phyloP scores from a whole-genome alignment of 2,113 vertebrate species.

The Hippocampus mohnikei region DNA sequence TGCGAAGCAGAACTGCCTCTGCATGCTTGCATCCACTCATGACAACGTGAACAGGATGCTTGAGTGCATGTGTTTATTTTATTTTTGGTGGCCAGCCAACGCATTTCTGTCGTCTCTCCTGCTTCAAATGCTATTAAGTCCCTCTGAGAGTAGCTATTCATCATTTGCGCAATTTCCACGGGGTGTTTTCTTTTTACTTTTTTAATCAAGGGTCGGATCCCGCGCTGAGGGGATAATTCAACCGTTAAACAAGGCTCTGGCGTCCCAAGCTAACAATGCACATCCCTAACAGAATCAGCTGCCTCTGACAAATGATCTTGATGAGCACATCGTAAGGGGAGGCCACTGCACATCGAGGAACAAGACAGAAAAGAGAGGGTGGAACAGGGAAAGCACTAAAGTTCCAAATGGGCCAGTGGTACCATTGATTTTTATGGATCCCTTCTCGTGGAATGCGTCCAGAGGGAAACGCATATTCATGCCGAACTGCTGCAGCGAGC shows the following conservation, averaged over 20 bases:
- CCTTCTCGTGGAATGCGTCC: neutral
- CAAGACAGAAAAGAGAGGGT: slow-evolving; percentile 7
- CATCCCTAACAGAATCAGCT: slow-evolving; percentile 34
- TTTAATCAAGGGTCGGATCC: slow-evolving; percentile 57
- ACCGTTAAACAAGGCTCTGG: slow-evolving; percentile 53
- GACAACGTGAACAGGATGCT: neutral
- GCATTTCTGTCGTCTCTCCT: slow-evolving; percentile 20
- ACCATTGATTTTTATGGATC: neutral
- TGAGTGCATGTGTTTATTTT: slow-evolving; percentile 11
- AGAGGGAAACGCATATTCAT: neutral
- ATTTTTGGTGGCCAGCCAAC: slow-evolving; percentile 13
- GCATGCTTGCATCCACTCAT: slow-evolving; percentile 6
- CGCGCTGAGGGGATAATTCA: slow-evolving; percentile 40
- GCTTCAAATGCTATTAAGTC: slow-evolving; percentile 45
- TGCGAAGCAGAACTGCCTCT: neutral
- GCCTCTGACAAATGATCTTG: slow-evolving; percentile 46
- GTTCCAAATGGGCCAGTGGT: neutral
- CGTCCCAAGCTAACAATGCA: slow-evolving; percentile 35
- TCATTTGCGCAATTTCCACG: slow-evolving; percentile 47
- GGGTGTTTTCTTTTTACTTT: slow-evolving; percentile 47
- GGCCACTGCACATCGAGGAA: slow-evolving; percentile 5
- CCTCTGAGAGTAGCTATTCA: slow-evolving; percentile 38
- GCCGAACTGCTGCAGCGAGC: neutral
- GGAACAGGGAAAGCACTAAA: slow-evolving; percentile 8
- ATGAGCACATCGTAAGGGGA: slow-evolving; percentile 2